phyloP scores from a whole-genome alignment of 2,113 vertebrate species.

The Zosterops pallidus region DNA sequence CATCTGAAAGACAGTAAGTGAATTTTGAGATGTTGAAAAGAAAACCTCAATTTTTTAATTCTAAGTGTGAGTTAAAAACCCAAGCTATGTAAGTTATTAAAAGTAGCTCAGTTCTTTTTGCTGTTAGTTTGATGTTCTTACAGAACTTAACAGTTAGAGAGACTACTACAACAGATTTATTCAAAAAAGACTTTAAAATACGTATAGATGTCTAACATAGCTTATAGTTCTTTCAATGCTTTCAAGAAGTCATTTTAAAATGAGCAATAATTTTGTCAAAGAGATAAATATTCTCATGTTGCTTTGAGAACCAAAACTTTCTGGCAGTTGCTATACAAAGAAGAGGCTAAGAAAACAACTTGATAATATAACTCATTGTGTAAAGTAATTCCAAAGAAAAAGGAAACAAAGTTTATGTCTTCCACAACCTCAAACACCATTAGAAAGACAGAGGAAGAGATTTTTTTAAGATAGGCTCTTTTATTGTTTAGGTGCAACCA shows the following conservation, averaged over 20 bases:
- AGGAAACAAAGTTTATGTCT: neutral
- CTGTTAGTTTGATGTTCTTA: neutral
- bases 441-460: constrained; percentile 32
- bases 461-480: constrained; percentile 35
- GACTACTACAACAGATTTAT: neutral
- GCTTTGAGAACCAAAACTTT: neutral
- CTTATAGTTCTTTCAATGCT: neutral
- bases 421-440: neutral
- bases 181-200: neutral
- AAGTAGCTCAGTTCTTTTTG: constrained; percentile 18
- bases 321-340: neutral
- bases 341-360: neutral
- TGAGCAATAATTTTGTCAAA: neutral
- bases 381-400: neutral
- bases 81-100: neutral
- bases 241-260: neutral
- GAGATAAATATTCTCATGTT: neutral
- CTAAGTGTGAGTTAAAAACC: neutral
- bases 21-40: neutral
- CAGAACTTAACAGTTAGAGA: neutral
- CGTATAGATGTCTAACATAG: neutral
- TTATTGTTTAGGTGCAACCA: constrained; percentile 46
- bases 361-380: neutral
- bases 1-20: neutral
- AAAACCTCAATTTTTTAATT: neutral